Conservation (phyloP, 2,888 invertebrate species). For the Nyleta sp. region DNA sequence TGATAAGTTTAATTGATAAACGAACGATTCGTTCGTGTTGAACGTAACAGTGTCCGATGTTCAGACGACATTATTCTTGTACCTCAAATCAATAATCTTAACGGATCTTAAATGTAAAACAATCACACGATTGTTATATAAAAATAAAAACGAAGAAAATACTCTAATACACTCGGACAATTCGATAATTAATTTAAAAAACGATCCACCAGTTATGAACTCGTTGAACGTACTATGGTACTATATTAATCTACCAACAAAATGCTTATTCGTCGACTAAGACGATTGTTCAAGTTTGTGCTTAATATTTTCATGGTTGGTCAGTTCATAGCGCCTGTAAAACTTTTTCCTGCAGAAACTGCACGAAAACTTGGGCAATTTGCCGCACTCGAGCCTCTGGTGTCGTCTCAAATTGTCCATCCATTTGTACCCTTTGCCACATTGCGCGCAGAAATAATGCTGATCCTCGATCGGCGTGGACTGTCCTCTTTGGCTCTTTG, state of each 20-base stretch:
- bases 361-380: conserved; percentile 78
- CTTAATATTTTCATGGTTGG: conserved; percentile 79
- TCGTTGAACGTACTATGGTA: too few species aligned
- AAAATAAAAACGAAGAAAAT: too few species aligned
- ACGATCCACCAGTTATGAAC: too few species aligned
- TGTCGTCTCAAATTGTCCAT: conserved; percentile 81
- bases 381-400: conserved; percentile 81
- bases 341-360: conserved; percentile 78
- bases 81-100: too few species aligned
- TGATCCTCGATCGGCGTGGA: conserved; percentile 67
- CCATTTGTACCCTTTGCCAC: conserved; percentile 81
- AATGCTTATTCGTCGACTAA: not conserved
- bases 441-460: conserved; percentile 80
- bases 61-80: too few species aligned
- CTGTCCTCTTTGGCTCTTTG: conserved; percentile 61
- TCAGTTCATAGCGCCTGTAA: conserved; percentile 83
- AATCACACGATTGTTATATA: too few species aligned
- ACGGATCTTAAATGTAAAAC: too few species aligned
- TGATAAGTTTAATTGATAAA: too few species aligned
- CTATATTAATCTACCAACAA: not conserved
- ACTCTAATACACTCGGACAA: too few species aligned
- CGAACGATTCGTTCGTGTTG: too few species aligned
- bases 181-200: too few species aligned
- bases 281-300: conserved; percentile 27
- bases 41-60: too few species aligned